Conservation (phyloP, 2,797 vertebrate genomes). For the Loris lydekkerianus region DNA sequence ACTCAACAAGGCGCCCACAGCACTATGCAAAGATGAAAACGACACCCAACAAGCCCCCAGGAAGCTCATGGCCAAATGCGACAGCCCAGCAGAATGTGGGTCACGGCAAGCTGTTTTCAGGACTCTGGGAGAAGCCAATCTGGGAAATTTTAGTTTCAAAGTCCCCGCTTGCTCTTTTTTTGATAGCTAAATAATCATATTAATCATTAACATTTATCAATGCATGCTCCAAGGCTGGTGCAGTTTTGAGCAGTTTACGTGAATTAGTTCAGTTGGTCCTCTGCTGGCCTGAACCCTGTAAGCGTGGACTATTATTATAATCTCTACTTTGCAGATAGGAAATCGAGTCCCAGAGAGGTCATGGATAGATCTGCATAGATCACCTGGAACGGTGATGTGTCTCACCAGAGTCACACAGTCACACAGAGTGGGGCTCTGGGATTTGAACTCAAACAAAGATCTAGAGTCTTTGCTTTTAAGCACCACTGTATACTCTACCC, state of each 20-base stretch:
- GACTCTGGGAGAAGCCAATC: neutral
- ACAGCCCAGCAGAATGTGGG: rapidly evolving
- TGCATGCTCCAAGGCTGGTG: neutral
- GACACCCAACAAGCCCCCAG: neutral
- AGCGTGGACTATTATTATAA: neutral
- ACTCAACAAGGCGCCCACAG: neutral
- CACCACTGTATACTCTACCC: neutral
- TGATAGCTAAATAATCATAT: neutral
- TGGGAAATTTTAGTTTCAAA: neutral
- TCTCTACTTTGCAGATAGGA: neutral
- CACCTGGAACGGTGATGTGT: neutral
- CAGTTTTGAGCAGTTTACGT: neutral
- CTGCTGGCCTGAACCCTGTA: neutral
- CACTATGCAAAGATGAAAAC: neutral
- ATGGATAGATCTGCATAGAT: no score
- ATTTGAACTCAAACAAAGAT: neutral
- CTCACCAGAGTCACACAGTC: neutral
- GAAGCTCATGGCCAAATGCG: neutral
- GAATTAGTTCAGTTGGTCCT: neutral
- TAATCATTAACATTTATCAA: neutral
- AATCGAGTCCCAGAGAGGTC: neutral
- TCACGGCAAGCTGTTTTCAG: neutral
- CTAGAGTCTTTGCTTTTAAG: neutral
- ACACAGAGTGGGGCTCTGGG: neutral
- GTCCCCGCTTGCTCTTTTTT: neutral